phyloP scores from a whole-genome alignment of 2,888 invertebrate genomes.

The Pseudococcus viburni region DNA sequence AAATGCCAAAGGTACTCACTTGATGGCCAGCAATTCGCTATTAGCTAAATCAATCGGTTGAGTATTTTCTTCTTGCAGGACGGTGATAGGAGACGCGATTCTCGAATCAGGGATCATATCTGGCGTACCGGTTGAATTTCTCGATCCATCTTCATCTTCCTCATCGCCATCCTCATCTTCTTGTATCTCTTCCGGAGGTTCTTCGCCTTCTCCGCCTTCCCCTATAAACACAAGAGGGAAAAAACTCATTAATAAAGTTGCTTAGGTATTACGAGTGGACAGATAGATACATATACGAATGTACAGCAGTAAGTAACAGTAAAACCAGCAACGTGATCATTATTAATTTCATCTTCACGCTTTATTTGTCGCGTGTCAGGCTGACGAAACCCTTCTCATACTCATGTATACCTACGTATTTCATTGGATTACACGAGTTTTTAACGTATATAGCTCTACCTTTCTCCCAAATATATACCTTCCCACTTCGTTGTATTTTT shows the following conservation, averaged over 20 bases:
- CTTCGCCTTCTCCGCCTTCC: conserved; percentile 74
- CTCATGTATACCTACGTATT: no score
- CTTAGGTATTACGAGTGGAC: not conserved
- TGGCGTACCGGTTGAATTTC: conserved; percentile 68
- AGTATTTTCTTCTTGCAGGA: conserved; percentile 65
- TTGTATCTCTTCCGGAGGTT: conserved; percentile 71
- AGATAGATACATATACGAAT: not conserved
- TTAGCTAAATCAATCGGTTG: conserved; percentile 65
- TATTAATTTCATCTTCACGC: conserved; percentile 29
- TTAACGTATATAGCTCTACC: not conserved
- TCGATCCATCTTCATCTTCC: conserved; percentile 69
- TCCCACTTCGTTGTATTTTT: not conserved
- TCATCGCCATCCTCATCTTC: conserved; percentile 71
- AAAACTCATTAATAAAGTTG: not conserved
- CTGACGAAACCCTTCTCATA: conserved; percentile 12
- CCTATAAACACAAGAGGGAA: conserved; percentile 71
- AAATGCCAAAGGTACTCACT: conserved; percentile 53
- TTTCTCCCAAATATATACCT: not conserved
- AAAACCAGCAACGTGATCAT: not conserved
- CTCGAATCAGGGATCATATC: conserved; percentile 66
- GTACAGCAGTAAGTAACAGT: not conserved
- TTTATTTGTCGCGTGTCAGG: not conserved
- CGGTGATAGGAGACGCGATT: conserved; percentile 67
- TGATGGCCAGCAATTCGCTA: conserved; percentile 57
- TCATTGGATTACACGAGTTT: no score